phyloP scores from a whole-genome alignment of 35 echinoderm and acorn worm genomes.

The Patiria miniata region DNA sequence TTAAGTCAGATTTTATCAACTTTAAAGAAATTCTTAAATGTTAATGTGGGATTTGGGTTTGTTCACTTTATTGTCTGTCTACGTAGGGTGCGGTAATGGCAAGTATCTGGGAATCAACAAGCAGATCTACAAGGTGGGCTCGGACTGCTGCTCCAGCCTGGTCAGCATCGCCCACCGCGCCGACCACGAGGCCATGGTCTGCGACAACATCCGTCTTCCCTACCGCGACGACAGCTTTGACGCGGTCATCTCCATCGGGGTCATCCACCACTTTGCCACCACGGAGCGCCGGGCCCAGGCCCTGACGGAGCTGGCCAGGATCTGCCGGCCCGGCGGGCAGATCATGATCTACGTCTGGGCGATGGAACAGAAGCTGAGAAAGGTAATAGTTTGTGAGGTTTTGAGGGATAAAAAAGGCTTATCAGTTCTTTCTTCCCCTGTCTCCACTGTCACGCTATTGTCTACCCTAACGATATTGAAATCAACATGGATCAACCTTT shows the following conservation, averaged over 20 bases:
- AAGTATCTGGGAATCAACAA: slow-evolving; percentile 92
- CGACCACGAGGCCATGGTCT: slow-evolving; percentile 85
- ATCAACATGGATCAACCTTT: too few relatives aligned
- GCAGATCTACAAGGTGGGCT: slow-evolving; percentile 83
- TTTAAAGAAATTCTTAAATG: too few relatives aligned
- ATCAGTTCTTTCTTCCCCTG: too few relatives aligned
- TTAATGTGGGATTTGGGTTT: too few relatives aligned
- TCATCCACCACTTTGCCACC: slow-evolving; percentile 99
- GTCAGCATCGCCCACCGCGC: slow-evolving; percentile 64
- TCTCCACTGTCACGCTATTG: too few relatives aligned
- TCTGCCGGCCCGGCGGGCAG: slow-evolving; percentile 91
- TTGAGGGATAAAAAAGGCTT: background rate
- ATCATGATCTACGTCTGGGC: slow-evolving; percentile 99
- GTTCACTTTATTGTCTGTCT: too few relatives aligned
- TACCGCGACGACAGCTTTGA: slow-evolving; percentile 94
- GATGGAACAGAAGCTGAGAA: slow-evolving; percentile 95
- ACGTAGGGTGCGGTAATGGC: slow-evolving; percentile 97
- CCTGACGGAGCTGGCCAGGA: slow-evolving; percentile 85
- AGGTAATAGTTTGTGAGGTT: slow-evolving; percentile 47
- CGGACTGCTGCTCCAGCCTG: slow-evolving; percentile 80
- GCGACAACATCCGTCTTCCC: slow-evolving; percentile 93
- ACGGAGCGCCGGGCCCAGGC: slow-evolving; percentile 79
- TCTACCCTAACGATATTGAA: too few relatives aligned
- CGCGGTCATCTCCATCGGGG: slow-evolving; percentile 98
- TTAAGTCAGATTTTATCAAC: too few relatives aligned